Evolutionary conservation across 1,140 invertebrate genomes (phyloP).

Genomic region (Drosophila ambigua): DNA sequence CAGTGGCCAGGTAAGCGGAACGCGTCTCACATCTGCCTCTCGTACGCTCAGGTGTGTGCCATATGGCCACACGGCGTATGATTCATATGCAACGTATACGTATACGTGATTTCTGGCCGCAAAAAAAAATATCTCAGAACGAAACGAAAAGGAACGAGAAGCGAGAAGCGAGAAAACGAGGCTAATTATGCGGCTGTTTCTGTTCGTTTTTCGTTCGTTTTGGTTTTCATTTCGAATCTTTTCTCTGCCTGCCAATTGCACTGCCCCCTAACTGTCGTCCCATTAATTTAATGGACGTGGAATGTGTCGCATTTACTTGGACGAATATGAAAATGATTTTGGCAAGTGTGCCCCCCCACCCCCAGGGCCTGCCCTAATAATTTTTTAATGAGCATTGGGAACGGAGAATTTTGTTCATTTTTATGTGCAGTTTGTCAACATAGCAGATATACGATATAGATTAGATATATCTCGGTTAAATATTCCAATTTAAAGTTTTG

Average conservation of each 20-base stretch:
- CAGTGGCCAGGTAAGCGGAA: slow-evolving; percentile 44
- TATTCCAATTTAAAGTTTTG: no score
- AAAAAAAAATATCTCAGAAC: slow-evolving; percentile 18
- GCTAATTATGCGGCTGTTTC: slow-evolving; percentile 76
- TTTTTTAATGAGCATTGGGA: slow-evolving; percentile 4
- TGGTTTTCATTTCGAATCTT: slow-evolving; percentile 27
- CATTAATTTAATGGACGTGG: slow-evolving; percentile 70
- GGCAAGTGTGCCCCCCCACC: slow-evolving; percentile 32
- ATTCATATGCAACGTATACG: slow-evolving; percentile 61
- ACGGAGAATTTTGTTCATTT: slow-evolving; percentile 6
- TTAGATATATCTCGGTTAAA: no score
- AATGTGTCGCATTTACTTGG: slow-evolving; percentile 46
- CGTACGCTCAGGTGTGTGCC: slow-evolving; percentile 39
- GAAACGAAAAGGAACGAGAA: slow-evolving; percentile 8
- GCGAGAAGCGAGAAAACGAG: slow-evolving; percentile 41
- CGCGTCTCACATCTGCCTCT: slow-evolving; percentile 3
- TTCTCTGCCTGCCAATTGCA: background rate
- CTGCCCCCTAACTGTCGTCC: slow-evolving; percentile 60
- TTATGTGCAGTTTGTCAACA: background rate
- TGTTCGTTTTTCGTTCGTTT: slow-evolving; percentile 12
- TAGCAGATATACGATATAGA: no score
- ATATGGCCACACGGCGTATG: slow-evolving; percentile 72
- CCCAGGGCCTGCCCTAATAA: slow-evolving; percentile 53
- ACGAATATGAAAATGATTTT: slow-evolving; percentile 30
- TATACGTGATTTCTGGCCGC: slow-evolving; percentile 59